A percentile compares a stretch with the other conserved stretches of the same genome.
Evolutionary conservation across 2,888 invertebrate genomes (phyloP).

Genomic region (Parelbella ahira): DNA sequence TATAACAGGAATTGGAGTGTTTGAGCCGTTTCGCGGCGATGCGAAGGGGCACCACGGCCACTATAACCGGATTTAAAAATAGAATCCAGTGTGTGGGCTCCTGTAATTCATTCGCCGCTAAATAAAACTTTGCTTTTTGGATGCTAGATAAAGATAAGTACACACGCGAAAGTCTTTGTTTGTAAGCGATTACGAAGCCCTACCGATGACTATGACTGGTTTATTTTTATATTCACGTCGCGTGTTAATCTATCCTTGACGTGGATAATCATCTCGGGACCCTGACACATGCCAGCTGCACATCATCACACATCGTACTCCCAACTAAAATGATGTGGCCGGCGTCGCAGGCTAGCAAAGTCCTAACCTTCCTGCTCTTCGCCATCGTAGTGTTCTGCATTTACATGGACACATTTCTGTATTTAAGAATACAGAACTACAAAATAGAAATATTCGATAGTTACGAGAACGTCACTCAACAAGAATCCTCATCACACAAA

Average conservation of each 20-base stretch:
- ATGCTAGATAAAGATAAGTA: constrained; percentile 12
- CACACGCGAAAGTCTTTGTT: constrained; percentile 4
- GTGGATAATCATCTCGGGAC: constrained; percentile 28
- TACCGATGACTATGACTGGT: constrained; percentile 25
- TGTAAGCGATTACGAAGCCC: constrained; percentile 28
- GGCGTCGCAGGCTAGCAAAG: constrained; percentile 86
- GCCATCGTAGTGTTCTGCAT: constrained; percentile 82
- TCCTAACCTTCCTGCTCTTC: constrained; percentile 81
- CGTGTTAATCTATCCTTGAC: constrained; percentile 29
- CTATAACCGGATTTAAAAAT: constrained; percentile 27
- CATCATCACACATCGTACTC: constrained; percentile 17
- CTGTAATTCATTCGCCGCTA: constrained; percentile 29
- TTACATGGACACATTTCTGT: constrained; percentile 87
- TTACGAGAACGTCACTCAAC: constrained; percentile 36
- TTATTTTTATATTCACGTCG: constrained; percentile 19
- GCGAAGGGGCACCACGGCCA: neutral
- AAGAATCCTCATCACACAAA: constrained; percentile 50
- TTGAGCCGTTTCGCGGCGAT: too few relatives aligned
- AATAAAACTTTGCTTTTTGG: constrained; percentile 23
- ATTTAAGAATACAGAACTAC: constrained; percentile 85
- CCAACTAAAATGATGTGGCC: constrained; percentile 85
- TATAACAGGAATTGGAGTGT: too few relatives aligned
- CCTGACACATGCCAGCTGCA: constrained; percentile 22
- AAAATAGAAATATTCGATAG: constrained; percentile 72
- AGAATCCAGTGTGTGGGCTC: constrained; percentile 26